Conservation (phyloP, 2,113 vertebrate species). For the Ptilonorhynchus violaceus region DNA sequence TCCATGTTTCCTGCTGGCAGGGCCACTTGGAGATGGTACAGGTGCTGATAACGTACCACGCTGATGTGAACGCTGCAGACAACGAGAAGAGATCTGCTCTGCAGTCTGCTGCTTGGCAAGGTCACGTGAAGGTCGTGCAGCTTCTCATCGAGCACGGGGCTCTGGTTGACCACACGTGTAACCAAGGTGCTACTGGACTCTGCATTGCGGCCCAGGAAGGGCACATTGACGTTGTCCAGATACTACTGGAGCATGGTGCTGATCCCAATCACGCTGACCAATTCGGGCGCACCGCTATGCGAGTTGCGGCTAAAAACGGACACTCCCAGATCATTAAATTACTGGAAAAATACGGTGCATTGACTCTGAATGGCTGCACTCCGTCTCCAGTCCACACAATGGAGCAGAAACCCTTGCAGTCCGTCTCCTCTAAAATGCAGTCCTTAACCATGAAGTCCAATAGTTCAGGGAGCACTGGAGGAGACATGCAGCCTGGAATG, state of each 20-base stretch:
- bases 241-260: conserved; percentile 90
- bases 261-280: conserved; percentile 97
- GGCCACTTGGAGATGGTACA: conserved; percentile 95
- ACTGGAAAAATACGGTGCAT: conserved; percentile 92
- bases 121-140: conserved; percentile 89
- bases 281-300: conserved; percentile 95
- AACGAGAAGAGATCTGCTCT: conserved; percentile 93
- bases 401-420: conserved; percentile 86
- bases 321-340: conserved; percentile 91
- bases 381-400: conserved; percentile 95
- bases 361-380: conserved; percentile 87
- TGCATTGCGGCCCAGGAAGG: conserved; percentile 98
- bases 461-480: conserved; percentile 94
- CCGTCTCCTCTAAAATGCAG: conserved; percentile 86
- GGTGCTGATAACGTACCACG: conserved; percentile 88
- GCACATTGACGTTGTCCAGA: conserved; percentile 93
- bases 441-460: conserved; percentile 93
- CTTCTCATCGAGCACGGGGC: conserved; percentile 89
- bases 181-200: conserved; percentile 95
- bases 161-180: conserved; percentile 92
- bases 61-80: conserved; percentile 91
- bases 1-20: conserved; percentile 98
- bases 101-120: conserved; percentile 97
- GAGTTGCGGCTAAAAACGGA: conserved; percentile 96
- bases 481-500: conserved; percentile 82